These are phyloP conservation scores for Porites australiensis DNA, from an alignment of 64 coral and sea anemone species.

Conservation along the genomic window DNA sequence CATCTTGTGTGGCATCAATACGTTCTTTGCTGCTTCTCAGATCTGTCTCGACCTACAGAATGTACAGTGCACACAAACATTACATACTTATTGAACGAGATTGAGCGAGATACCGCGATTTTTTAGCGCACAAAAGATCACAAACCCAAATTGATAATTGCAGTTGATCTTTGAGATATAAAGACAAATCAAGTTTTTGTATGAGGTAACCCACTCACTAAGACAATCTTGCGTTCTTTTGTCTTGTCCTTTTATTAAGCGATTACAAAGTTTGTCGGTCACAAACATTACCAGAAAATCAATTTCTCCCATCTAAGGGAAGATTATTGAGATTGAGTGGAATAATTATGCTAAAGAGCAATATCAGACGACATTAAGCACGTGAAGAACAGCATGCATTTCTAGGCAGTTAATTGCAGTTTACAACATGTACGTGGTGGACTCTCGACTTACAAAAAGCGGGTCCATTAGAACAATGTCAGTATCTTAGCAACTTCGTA, in stretches of 20 bases:
- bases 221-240: background rate
- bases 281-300: background rate
- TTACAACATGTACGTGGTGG: background rate
- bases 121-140: background rate
- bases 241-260: background rate
- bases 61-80: background rate
- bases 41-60: slow-evolving; percentile 59
- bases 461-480: background rate
- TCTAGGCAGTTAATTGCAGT: background rate
- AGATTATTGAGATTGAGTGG: background rate
- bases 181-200: too few relatives aligned
- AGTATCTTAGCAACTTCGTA: background rate
- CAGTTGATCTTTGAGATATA: too few relatives aligned
- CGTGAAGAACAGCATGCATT: background rate
- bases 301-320: background rate
- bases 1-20: slow-evolving; percentile 18
- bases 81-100: background rate
- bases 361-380: background rate
- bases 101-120: background rate
- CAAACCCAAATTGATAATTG: too few relatives aligned
- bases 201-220: too few relatives aligned
- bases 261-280: background rate
- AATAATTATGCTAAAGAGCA: background rate
- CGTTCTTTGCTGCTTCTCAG: slow-evolving; percentile 23
- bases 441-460: background rate